Base-by-base conservation (phyloP, 2,797 vertebrate species). In the Rachycentron canadum region DNA sequence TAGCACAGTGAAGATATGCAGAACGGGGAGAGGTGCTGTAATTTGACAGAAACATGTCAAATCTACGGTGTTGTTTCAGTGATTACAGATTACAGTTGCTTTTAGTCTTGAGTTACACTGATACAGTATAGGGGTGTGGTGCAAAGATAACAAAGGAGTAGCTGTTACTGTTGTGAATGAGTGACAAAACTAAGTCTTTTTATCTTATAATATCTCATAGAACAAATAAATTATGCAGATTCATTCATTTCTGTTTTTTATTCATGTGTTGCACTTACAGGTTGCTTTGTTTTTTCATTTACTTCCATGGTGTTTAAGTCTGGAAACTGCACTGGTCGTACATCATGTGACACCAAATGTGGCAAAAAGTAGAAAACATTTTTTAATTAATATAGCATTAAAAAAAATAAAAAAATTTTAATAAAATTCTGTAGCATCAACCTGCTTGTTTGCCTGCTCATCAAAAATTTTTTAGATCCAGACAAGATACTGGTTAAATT, bases 41-140 rank as follows among this genome's bases (percentile, higher is more conserved):
- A 78, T 88, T 62, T 86, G 86, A 91, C 85, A 73, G 53, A 53
- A 34, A 71, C 76, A 49, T 58, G 66, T 91, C 82, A 32, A 90
- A 88, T 85, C 69, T 68, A 68, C 66, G 41, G 17, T 90, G 86
- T 82, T 87, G 79, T 88, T 86, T 82, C 69, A 87, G 88, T 66
- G 67, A 83, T 86, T 64, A 56, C 16, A 84, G 79, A 73, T 81
- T 74, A 59, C 21, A 14, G 23, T 30, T 59, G 68, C 21, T 52
- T 79, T 79, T 50, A 73, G 59, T 69, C 67, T 79, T 40, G 53
- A 57, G 28, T 73, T 82, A 74, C 69, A 63, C 74, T 65, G 81
- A 76, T 70, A 82, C 55, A 53, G 53, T 53, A 70, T 41, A 45
- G 5, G 72, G 76, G 71, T 32, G 84, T 5, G 40, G 78, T 45